Evolutionary conservation across 2,797 vertebrate genomes (phyloP).

Genomic region (Clarias fuscus): DNA sequence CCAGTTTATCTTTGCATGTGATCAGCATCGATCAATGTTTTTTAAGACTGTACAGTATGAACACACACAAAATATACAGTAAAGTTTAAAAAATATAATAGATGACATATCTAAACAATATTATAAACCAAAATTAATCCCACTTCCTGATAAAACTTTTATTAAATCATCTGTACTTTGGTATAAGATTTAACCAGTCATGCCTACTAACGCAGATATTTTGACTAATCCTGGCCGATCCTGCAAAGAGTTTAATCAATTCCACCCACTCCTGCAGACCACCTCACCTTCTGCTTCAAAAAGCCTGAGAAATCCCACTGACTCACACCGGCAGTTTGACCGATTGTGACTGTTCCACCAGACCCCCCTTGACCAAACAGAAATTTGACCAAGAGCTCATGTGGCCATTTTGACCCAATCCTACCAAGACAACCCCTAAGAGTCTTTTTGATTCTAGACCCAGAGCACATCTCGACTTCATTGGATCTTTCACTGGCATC

Average conservation of each 20-base stretch:
- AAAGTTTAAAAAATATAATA: not conserved
- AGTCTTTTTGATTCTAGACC: too few species aligned
- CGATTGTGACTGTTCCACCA: not conserved
- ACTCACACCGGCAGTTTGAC: too few species aligned
- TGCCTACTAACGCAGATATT: not conserved
- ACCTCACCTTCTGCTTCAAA: too few species aligned
- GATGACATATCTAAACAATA: not conserved
- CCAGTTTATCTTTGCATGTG: not conserved
- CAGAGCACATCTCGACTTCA: too few species aligned
- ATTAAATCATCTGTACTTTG: not conserved
- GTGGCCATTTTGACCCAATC: not conserved
- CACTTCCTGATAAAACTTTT: not conserved
- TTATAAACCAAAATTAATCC: not conserved
- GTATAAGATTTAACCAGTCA: not conserved
- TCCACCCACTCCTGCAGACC: too few species aligned
- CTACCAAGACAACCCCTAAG: too few species aligned
- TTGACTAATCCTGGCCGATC: not conserved
- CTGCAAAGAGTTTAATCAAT: not conserved
- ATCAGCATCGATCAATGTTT: not conserved
- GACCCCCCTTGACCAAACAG: too few species aligned
- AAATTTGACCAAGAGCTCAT: not conserved
- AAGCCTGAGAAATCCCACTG: not conserved
- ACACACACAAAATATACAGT: not conserved
- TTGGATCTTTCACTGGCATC: too few species aligned
- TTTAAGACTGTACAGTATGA: not conserved